Conservation (phyloP, 2,113 vertebrate genomes). For the Aspidoscelis tigris region DNA sequence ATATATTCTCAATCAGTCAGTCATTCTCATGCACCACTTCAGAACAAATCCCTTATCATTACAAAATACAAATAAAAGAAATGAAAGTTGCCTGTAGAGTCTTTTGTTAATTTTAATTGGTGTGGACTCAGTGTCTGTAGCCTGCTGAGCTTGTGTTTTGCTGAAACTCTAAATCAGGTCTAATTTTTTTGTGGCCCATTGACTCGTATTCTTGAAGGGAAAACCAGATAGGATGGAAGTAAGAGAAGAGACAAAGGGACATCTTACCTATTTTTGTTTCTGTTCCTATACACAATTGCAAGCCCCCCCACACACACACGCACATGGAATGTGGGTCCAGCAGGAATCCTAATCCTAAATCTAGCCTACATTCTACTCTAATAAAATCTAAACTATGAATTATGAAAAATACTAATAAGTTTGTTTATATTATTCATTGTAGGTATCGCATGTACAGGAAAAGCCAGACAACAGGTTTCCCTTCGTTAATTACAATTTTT, state of each 20-base stretch:
- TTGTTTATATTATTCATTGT: constrained; percentile 52
- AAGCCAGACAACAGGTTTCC: constrained; percentile 99
- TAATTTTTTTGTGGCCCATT: background rate
- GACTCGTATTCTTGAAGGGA: too few species aligned
- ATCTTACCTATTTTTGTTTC: too few species aligned
- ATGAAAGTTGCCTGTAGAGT: background rate
- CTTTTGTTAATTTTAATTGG: background rate
- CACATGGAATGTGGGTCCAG: too few species aligned
- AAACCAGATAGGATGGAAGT: too few species aligned
- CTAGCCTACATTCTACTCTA: background rate
- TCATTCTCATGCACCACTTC: background rate
- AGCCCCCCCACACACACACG: too few species aligned
- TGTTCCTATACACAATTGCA: too few species aligned
- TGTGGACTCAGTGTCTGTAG: background rate
- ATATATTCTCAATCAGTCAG: background rate
- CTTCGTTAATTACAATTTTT: constrained; percentile 99
- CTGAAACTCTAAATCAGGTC: background rate
- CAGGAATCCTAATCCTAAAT: background rate
- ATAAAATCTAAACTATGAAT: rapidly evolving
- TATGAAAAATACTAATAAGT: constrained; percentile 32
- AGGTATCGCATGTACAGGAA: constrained; percentile 99
- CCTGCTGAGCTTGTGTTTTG: background rate
- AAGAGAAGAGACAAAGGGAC: too few species aligned
- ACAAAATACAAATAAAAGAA: background rate
- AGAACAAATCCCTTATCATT: background rate